phyloP scores from a whole-genome alignment of 2,113 vertebrate species.

The Stegastes partitus region DNA sequence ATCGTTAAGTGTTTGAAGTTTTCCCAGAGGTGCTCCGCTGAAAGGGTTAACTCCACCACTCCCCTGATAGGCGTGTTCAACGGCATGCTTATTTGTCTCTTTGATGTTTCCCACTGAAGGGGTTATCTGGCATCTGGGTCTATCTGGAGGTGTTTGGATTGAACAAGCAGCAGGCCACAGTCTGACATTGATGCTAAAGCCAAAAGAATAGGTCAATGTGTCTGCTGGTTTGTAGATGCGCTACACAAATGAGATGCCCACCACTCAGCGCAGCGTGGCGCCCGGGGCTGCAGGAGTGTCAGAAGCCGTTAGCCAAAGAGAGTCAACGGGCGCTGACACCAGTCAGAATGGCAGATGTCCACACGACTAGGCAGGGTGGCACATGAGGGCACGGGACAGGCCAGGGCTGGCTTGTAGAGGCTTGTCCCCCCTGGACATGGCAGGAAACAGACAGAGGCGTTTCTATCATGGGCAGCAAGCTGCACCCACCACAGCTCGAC shows the following conservation, averaged over 20 bases:
- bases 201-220: slow-evolving; percentile 86
- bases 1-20: slow-evolving; percentile 78
- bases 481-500: slow-evolving; percentile 35
- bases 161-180: slow-evolving; percentile 48
- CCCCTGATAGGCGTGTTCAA: slow-evolving; percentile 57
- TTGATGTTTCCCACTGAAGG: slow-evolving; percentile 72
- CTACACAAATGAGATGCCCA: slow-evolving; percentile 76
- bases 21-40: slow-evolving; percentile 72
- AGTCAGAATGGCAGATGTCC: slow-evolving; percentile 86
- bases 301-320: slow-evolving; percentile 74
- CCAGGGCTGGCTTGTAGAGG: slow-evolving; percentile 57
- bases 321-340: slow-evolving; percentile 75
- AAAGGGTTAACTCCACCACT: slow-evolving; percentile 77
- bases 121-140: slow-evolving; percentile 64
- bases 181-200: slow-evolving; percentile 85
- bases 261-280: slow-evolving; percentile 58
- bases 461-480: slow-evolving; percentile 62
- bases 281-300: slow-evolving; percentile 74
- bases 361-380: slow-evolving; percentile 79
- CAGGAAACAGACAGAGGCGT: slow-evolving; percentile 72
- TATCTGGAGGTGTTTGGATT: slow-evolving; percentile 72
- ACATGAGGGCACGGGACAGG: slow-evolving; percentile 72
- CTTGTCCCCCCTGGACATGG: slow-evolving; percentile 75
- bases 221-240: slow-evolving; percentile 77
- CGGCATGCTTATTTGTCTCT: slow-evolving; percentile 74